phyloP scores from a whole-genome alignment of 2,797 vertebrate species.

The Epinephelus awoara region DNA sequence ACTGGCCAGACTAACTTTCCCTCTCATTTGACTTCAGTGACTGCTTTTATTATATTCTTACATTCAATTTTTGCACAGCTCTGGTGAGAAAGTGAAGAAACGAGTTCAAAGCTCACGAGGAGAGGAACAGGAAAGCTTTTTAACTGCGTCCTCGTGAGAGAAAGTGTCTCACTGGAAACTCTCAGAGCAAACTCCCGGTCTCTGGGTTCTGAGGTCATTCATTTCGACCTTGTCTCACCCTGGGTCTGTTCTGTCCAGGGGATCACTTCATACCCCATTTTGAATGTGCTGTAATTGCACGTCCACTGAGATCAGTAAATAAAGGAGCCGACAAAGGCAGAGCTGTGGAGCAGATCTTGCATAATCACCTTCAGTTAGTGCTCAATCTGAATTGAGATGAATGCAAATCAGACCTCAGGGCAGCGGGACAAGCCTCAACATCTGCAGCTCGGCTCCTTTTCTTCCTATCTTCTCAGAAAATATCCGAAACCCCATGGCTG shows the following conservation, averaged over 20 bases:
- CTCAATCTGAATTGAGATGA: conserved; percentile 41
- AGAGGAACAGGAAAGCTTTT: conserved; percentile 61
- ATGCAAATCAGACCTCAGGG: conserved; percentile 56
- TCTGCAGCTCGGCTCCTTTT: conserved; percentile 65
- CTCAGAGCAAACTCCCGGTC: conserved; percentile 27
- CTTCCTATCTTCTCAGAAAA: conserved; percentile 65
- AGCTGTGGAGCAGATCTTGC: conserved; percentile 34
- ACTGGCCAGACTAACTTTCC: conserved; percentile 62
- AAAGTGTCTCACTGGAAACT: conserved; percentile 53
- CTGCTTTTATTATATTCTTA: conserved; percentile 67
- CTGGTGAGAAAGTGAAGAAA: conserved; percentile 55
- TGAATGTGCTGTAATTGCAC: conserved; percentile 34
- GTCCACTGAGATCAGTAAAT: conserved; percentile 38
- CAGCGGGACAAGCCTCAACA: conserved; percentile 64
- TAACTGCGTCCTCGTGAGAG: conserved; percentile 29
- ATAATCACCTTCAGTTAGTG: conserved; percentile 43
- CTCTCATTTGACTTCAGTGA: conserved; percentile 59
- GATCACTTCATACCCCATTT: conserved; percentile 44
- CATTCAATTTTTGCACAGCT: conserved; percentile 49
- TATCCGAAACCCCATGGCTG: conserved; percentile 58
- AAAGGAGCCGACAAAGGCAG: conserved; percentile 14
- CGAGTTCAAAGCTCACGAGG: conserved; percentile 52
- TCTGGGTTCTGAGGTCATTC: conserved; percentile 54
- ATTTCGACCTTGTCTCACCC: conserved; percentile 39
- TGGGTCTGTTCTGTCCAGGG: conserved; percentile 20